Conservation (phyloP, 2,888 invertebrate species). For the Mimumesa dahlbomi region DNA sequence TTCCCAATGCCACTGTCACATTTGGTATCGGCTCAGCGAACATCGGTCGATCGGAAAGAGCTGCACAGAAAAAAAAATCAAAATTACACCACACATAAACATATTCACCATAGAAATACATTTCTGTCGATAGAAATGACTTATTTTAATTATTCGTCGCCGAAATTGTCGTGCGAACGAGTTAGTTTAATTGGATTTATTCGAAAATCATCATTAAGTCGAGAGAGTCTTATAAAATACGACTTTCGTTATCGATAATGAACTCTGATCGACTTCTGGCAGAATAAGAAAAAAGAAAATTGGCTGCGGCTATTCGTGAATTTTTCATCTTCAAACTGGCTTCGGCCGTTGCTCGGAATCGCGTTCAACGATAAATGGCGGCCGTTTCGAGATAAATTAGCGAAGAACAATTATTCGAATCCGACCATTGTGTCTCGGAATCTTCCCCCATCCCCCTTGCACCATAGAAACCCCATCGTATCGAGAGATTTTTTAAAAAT, state of each 20-base stretch:
- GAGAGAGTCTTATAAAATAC: no score
- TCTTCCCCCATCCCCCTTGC: no score
- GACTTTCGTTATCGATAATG: slow-evolving; percentile 20
- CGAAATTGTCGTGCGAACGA: no score
- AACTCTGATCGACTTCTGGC: slow-evolving; percentile 16
- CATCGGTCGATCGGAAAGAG: slow-evolving; percentile 91
- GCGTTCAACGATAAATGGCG: slow-evolving; percentile 24
- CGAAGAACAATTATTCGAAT: slow-evolving; percentile 16
- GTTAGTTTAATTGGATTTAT: no score
- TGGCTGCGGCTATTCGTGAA: slow-evolving; percentile 23
- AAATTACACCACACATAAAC: no score
- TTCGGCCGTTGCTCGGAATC: slow-evolving; percentile 19
- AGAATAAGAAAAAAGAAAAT: slow-evolving; percentile 12
- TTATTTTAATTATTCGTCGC: no score
- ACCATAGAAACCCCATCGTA: neutral
- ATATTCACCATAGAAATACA: no score
- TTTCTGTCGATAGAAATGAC: no score
- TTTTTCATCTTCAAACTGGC: slow-evolving; percentile 34
- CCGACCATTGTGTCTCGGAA: neutral
- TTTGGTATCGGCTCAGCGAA: slow-evolving; percentile 95
- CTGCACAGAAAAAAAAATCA: slow-evolving; percentile 82
- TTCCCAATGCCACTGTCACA: slow-evolving; percentile 93
- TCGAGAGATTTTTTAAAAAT: neutral
- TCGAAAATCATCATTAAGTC: no score
- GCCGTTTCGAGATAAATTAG: slow-evolving; percentile 31